Evolutionary conservation across 2,113 vertebrate species (phyloP).

Genomic region (Epinephelus cyanopodus): DNA sequence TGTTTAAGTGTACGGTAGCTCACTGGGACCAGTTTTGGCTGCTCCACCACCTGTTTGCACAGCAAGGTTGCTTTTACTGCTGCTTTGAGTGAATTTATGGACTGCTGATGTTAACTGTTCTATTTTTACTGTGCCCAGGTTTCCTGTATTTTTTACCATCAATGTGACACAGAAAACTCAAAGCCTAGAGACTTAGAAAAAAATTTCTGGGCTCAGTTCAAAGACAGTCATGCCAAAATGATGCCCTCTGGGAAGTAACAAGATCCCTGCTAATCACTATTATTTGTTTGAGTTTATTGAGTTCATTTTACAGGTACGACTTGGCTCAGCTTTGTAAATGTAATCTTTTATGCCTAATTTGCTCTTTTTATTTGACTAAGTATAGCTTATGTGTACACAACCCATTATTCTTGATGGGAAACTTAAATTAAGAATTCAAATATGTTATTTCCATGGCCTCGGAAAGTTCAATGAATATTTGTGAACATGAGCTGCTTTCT

Average conservation of each 20-base stretch:
- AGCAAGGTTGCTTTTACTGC: conserved; percentile 54
- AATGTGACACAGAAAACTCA: conserved; percentile 40
- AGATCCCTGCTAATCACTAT: neutral
- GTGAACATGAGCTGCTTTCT: no score
- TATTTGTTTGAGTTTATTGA: conserved; percentile 23
- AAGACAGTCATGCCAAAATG: neutral
- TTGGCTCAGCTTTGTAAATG: neutral
- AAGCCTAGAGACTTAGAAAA: conserved; percentile 12
- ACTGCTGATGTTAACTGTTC: conserved; percentile 69
- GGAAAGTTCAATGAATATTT: no score
- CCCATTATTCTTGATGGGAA: neutral
- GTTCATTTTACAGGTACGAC: conserved; percentile 3
- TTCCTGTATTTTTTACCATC: conserved; percentile 54
- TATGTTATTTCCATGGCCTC: no score
- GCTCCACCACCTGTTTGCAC: conserved; percentile 64
- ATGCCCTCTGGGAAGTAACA: conserved; percentile 28
- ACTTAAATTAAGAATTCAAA: no score
- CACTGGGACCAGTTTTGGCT: conserved; percentile 38
- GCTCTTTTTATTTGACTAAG: neutral
- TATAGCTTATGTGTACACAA: neutral
- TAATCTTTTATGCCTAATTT: neutral
- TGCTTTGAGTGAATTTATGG: conserved; percentile 65
- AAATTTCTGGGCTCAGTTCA: conserved; percentile 24
- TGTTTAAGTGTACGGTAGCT: conserved; percentile 30
- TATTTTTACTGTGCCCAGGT: conserved; percentile 65